A percentile compares a stretch with the other conserved stretches of the same genome.
Evolutionary conservation across 2,888 invertebrate genomes (phyloP).

Genomic region (Dermolepida albohirtum): DNA sequence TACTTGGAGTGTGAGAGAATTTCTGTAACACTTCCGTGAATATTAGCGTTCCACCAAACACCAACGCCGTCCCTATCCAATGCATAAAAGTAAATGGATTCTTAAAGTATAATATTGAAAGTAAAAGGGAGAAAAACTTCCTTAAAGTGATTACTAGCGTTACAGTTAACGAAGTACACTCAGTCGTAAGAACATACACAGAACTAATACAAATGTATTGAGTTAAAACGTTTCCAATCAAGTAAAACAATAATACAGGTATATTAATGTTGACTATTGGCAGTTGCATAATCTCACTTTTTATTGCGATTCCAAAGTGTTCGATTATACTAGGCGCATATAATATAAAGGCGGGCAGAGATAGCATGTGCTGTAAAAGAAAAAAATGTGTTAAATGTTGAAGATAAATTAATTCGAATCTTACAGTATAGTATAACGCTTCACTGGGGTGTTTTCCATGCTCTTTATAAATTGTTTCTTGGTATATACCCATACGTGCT

Average conservation of each 20-base stretch:
- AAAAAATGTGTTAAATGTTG: constrained; percentile 45
- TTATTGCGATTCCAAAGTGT: constrained; percentile 79
- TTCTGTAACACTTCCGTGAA: constrained; percentile 79
- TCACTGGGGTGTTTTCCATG: constrained; percentile 94
- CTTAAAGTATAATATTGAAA: constrained; percentile 94
- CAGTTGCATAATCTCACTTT: constrained; percentile 70
- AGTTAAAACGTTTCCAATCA: constrained; percentile 85
- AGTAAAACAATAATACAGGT: constrained; percentile 82
- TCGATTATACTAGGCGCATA: constrained; percentile 81
- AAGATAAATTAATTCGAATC: constrained; percentile 45
- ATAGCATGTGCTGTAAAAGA: constrained; percentile 81
- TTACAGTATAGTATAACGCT: constrained; percentile 85
- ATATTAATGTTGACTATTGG: constrained; percentile 73
- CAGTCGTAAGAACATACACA: constrained; percentile 93
- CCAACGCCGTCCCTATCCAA: constrained; percentile 90
- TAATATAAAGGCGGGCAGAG: constrained; percentile 89
- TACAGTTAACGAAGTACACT: constrained; percentile 93
- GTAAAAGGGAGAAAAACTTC: constrained; percentile 94
- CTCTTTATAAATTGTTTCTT: constrained; percentile 84
- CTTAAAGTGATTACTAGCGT: constrained; percentile 95
- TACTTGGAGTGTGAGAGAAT: neutral
- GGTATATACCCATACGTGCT: constrained; percentile 92
- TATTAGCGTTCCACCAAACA: constrained; percentile 92
- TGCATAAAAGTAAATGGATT: constrained; percentile 94
- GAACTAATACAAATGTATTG: constrained; percentile 96